Evolutionary conservation across 92 coral and sea anemone species (phyloP).

Genomic region (Epizoanthus stellaris): DNA sequence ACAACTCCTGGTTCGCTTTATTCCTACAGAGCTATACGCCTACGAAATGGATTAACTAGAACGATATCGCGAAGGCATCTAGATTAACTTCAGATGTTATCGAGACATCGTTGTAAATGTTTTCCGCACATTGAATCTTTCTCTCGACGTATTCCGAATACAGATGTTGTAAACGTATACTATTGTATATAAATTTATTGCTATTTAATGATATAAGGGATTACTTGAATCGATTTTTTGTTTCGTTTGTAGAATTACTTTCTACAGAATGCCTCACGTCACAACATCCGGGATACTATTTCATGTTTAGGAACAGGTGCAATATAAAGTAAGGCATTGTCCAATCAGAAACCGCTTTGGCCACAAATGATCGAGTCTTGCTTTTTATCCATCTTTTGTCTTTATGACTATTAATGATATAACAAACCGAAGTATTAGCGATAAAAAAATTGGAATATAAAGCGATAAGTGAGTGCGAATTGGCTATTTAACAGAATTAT

Average conservation of each 20-base stretch:
- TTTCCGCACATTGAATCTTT: conserved; percentile 4
- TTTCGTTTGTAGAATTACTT: neutral
- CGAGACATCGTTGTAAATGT: neutral
- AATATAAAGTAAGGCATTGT: neutral
- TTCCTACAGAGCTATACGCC: conserved; percentile 28
- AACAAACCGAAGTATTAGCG: conserved; percentile 15
- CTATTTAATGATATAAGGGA: neutral
- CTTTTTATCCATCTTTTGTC: conserved; percentile 36
- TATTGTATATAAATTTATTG: neutral
- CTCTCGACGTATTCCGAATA: neutral
- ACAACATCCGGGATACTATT: conserved; percentile 5
- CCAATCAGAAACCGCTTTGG: conserved; percentile 19
- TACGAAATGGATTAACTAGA: conserved; percentile 34
- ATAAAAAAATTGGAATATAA: neutral
- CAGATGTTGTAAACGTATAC: neutral
- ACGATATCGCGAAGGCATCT: conserved; percentile 18
- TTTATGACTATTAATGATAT: conserved; percentile 22
- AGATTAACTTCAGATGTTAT: conserved; percentile 25
- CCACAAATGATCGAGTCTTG: too few relatives aligned
- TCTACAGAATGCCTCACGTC: neutral
- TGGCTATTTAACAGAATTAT: neutral
- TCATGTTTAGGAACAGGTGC: conserved; percentile 24
- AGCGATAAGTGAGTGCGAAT: conserved; percentile 10
- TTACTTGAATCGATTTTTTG: neutral
- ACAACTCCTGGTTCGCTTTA: neutral